These are phyloP conservation scores for Indri indri DNA, from an alignment of 2,113 vertebrate species.

Conservation along the genomic window DNA sequence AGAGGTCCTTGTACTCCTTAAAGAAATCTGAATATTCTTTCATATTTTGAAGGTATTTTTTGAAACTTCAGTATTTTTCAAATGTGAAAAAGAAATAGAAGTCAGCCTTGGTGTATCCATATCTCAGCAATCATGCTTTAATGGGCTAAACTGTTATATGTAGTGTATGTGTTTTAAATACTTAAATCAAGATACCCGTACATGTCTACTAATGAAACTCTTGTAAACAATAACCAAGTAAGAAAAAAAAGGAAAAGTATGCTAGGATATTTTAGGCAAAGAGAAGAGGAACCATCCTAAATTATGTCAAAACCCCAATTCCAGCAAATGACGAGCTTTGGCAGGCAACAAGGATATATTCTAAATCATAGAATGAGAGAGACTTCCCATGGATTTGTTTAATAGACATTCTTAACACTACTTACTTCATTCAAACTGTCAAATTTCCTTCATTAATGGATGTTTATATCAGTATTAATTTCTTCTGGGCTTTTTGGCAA, in stretches of 20 bases:
- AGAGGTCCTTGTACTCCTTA: neutral
- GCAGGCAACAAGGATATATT: neutral
- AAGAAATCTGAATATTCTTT: neutral
- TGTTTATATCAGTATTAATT: slow-evolving; percentile 88
- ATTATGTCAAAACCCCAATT: neutral
- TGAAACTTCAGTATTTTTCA: neutral
- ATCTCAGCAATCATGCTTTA: neutral
- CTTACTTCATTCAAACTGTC: slow-evolving; percentile 92
- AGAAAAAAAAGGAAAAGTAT: neutral
- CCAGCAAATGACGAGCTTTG: neutral
- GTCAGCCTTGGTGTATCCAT: neutral
- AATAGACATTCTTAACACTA: slow-evolving; percentile 32
- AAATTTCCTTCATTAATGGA: slow-evolving; percentile 92
- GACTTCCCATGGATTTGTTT: neutral
- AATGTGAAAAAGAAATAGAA: neutral
- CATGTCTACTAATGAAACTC: neutral
- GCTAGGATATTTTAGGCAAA: neutral
- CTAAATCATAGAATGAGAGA: neutral
- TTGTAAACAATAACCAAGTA: neutral
- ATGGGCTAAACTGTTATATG: neutral
- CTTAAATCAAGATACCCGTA: neutral
- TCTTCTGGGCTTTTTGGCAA: neutral
- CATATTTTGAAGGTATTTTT: neutral
- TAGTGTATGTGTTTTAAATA: neutral
- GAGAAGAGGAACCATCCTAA: neutral